Evolutionary conservation across 2,888 invertebrate genomes (phyloP), one percentile per base, ranked within the genome.

Genomic region (Cantharis nigra): DNA sequence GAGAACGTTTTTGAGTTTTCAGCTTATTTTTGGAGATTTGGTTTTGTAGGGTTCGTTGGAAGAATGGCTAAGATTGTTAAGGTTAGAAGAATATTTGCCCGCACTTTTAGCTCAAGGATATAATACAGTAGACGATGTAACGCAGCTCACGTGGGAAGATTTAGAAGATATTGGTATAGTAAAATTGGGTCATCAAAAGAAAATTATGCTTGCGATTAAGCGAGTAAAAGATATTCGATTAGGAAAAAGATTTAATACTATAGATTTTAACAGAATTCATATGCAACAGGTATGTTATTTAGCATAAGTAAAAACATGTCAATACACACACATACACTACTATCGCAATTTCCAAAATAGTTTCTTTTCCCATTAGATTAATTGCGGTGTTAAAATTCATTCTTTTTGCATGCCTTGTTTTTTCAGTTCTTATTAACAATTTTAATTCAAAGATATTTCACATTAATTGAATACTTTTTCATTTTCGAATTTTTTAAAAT

Each of bases 141-240:
- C 97, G 33, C 97, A 98, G 86, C 92, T 99, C 74, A 97, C 97
- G 78, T 99, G 98, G 98, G 99, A 99, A 87, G 99, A 99, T 90
- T 92, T 99, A 87, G 99, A 99, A 90, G 99, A 99, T 87, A 97
- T 99, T 88, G 96, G 97, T 76, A 96, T 97, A 85, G 95, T 96
- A 23, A 94, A 96, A 85, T 90, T 97, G 86, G 99, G 99, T 49
- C 99, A 99, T 88, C 98, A 99, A 90, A 99, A 99, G 92, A 97
- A 98, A 91, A 95, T 99, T 83, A 93, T 98, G 86, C 91, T 99
- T 86, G 99, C 99, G 79, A 97, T 99, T 84, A 98, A 98, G 89
- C 92, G 98, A 88, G 94, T 99, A 73, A 98, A 98, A 89, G 97
- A 98, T 87, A 96, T 97, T 78, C 93, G 95, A 83, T 95, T 96